Evolutionary conservation across 2,113 vertebrate genomes (phyloP), one percentile per base, ranked within the genome.

Genomic region (Tragelaphus scriptus): DNA sequence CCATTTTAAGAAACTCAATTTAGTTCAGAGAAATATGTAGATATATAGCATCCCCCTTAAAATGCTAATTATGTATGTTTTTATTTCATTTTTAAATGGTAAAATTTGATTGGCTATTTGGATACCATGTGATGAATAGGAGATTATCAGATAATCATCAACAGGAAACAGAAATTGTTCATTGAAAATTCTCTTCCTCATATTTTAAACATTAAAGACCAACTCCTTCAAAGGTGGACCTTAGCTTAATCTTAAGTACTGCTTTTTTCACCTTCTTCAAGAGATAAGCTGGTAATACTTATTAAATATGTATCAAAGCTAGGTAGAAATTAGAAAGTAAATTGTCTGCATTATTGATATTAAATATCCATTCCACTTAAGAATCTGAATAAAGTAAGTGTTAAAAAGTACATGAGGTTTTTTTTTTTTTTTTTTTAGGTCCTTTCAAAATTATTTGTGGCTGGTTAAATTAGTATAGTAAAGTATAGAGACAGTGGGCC

Each of bases 151-250:
- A 58, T 65, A 71, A 77, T 87, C 51, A 47, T 61, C 82, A 87
- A 89, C 19, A 63, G 53, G 32, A 95, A 81, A 80, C 65, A 96
- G 55, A 94, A 84, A 93, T 96, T 65, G 5, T 59, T 85, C n/a
- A 23, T 68, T 96, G 44, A 28, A 97, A 92, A 94, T 88, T 92
- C 21, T 95, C 61, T 93, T 82, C 84, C 11, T 97, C 59, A 19
- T 92, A 55, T 96, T 97, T 96, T 95, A 96, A 96, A 95, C 80
- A 96, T 90, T 90, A 96, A 95, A 96, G 36, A 12, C 32, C 21
- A 95, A 1, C 23, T 85, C 44, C 85, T 96, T 91, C 47, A 71
- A 91, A 88, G 80, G 51, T 93, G 1, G 36, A 68, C 26, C 36
- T 93, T 85, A 58, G 30, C 68, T 85, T 91, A 77, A 58, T 92